Evolutionary conservation across 2,888 invertebrate species (phyloP).

Genomic region (Eupithecia centaureata): DNA sequence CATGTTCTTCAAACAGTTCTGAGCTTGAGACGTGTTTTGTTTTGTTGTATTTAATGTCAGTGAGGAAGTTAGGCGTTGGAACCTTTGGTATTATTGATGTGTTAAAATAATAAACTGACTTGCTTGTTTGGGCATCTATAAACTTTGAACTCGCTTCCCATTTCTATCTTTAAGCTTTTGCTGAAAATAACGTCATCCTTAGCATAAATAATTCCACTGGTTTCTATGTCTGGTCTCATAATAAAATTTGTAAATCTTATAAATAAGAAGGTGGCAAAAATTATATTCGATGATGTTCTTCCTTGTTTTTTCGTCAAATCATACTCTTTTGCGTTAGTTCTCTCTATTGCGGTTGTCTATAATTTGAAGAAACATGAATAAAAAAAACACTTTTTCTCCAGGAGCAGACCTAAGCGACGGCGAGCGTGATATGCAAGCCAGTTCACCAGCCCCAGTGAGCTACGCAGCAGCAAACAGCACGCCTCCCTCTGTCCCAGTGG

Average conservation of each 20-base stretch:
- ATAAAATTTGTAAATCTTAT: too few species aligned
- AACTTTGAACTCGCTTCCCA: neutral
- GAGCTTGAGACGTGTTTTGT: slow-evolving; percentile 6
- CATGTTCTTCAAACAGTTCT: slow-evolving; percentile 18
- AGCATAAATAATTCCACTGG: neutral
- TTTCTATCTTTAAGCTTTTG: neutral
- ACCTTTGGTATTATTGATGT: neutral
- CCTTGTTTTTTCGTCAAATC: neutral
- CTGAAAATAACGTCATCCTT: neutral
- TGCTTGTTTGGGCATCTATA: neutral
- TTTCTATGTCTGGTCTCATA: neutral
- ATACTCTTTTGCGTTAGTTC: neutral
- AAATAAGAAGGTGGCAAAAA: neutral
- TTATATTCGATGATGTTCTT: neutral
- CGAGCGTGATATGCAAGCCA: slow-evolving; percentile 87
- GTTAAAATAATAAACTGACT: neutral
- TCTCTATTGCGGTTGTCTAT: neutral
- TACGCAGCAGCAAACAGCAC: slow-evolving; percentile 89
- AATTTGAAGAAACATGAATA: neutral
- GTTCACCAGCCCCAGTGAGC: slow-evolving; percentile 88
- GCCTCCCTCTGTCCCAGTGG: slow-evolving; percentile 75
- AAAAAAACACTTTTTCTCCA: slow-evolving; percentile 39
- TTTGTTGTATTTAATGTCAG: slow-evolving; percentile 1
- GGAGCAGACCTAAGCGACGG: slow-evolving; percentile 90
- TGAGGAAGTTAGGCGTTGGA: neutral